Percentiles rank a stretch among this genome's conserved stretches.
Evolutionary conservation across 2,888 invertebrate species (phyloP).

Genomic region (Amorpha juglandis): DNA sequence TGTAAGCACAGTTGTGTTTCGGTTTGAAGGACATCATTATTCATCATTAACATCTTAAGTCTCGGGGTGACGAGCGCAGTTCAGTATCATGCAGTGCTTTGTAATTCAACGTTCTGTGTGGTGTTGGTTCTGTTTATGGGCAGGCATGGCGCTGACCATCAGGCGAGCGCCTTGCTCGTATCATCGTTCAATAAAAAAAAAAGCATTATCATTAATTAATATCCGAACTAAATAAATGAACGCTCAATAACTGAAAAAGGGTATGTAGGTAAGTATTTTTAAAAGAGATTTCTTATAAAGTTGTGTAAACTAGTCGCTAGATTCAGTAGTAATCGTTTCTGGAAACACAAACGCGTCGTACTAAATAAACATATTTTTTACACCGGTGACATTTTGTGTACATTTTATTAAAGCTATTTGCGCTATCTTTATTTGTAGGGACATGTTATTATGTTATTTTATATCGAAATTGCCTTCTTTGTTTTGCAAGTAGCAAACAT

Average conservation of each 20-base stretch:
- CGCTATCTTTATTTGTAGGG: neutral
- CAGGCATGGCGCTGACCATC: too few relatives aligned
- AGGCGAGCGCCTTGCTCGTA: too few relatives aligned
- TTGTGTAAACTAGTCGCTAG: neutral
- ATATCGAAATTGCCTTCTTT: neutral
- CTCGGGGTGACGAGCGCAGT: too few relatives aligned
- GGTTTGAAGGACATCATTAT: too few relatives aligned
- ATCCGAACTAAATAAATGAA: too few relatives aligned
- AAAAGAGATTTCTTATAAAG: neutral
- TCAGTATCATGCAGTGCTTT: too few relatives aligned
- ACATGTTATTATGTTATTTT: neutral
- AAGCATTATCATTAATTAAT: too few relatives aligned
- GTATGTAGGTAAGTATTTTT: neutral
- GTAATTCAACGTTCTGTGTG: too few relatives aligned
- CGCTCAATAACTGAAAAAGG: neutral
- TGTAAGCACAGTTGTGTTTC: too few relatives aligned
- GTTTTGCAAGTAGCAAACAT: neutral
- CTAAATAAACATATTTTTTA: constrained; percentile 5
- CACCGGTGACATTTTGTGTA: neutral
- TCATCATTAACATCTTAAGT: too few relatives aligned
- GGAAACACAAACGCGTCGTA: neutral
- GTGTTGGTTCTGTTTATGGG: too few relatives aligned
- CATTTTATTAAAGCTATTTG: neutral
- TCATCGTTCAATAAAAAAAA: too few relatives aligned
- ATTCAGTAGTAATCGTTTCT: neutral